These are phyloP conservation scores for Lasioglossum baleicum DNA, from an alignment of 1,140 invertebrate genomes.

Conservation along the genomic window DNA sequence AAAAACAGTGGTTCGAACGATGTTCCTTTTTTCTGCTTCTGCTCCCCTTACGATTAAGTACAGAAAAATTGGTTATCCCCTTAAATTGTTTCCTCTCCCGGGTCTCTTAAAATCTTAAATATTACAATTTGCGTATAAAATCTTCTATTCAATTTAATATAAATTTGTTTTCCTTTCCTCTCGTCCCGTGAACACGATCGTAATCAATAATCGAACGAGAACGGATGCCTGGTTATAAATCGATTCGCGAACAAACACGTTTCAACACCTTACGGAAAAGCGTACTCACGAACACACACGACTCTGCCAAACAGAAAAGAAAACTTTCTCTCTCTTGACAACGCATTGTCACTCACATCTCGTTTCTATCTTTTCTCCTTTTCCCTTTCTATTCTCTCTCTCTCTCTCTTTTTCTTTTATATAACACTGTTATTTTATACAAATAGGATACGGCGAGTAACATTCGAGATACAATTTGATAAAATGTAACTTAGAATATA, in stretches of 20 bases:
- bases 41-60: too few relatives aligned
- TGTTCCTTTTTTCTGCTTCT: too few relatives aligned
- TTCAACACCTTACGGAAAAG: conserved; percentile 46
- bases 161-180: conserved; percentile 23
- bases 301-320: conserved; percentile 55
- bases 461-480: conserved; percentile 74
- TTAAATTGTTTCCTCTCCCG: too few relatives aligned
- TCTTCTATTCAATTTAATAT: conserved; percentile 59
- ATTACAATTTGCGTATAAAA: conserved; percentile 63
- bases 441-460: conserved; percentile 72
- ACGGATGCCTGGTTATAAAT: conserved; percentile 19
- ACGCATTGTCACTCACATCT: conserved; percentile 67
- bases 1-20: too few relatives aligned
- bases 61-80: too few relatives aligned
- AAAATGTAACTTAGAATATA: conserved; percentile 66
- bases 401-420: conserved; percentile 58
- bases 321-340: conserved; percentile 66
- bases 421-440: conserved; percentile 73
- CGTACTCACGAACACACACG: conserved; percentile 47
- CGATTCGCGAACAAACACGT: conserved; percentile 14
- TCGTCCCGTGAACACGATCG: conserved; percentile 43
- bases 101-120: conserved; percentile 45
- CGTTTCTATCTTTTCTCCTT: too few relatives aligned
- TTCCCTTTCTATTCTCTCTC: too few relatives aligned
- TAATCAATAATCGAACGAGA: conserved; percentile 35